Base-by-base conservation (phyloP, 1,140 invertebrate genomes). In the Panagrolaimus sp. region DNA sequence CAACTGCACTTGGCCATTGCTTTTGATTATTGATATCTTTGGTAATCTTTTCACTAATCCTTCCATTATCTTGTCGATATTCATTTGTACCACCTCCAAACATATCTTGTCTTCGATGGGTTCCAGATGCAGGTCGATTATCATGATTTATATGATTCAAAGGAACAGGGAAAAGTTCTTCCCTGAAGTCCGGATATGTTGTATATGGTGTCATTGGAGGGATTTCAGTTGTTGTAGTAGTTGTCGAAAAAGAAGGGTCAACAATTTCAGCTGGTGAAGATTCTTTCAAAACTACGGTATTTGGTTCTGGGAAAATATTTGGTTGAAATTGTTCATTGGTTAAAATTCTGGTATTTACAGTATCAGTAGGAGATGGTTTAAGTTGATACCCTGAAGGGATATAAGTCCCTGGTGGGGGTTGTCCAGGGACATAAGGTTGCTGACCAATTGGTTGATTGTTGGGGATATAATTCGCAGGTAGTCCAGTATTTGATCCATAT, bases 1-100 rank as follows among this genome's bases (percentile, higher is more conserved):
- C 52, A 12, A 58, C 52, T 12, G 52, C 52, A 58, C 52, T 58
- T 58, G 52, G 52, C 52, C 52, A 58, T 58, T 58, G 52, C 21
- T 21, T 58, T 58, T 58, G 52, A 21, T 58, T 28, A 58, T 58
- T 58, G 15, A 58, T 58, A 12, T 58, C 52, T 26, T 58, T 58
- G 17, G 14, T 12, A 12, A 21, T 28, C 21, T 21, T 26, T 21
- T 58, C 52, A 2, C 3, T 4, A 2, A 58, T 4, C 17, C 14
- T 58, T 3, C 52, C 52, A 58, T 58, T 58, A 21, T 58, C 52
- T 58, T 58, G 52, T 21, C 28, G 21, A 28, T 58, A 58, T 58
- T 28, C 21, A 58, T 58, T 58, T 10, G 52, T 26, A n/a, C 52
- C 52, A 58, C 52, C 52, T 0, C 52, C 52, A 21, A 26, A 58